phyloP scores from a whole-genome alignment of 1,140 invertebrate species.

The Bacillus rossius region DNA sequence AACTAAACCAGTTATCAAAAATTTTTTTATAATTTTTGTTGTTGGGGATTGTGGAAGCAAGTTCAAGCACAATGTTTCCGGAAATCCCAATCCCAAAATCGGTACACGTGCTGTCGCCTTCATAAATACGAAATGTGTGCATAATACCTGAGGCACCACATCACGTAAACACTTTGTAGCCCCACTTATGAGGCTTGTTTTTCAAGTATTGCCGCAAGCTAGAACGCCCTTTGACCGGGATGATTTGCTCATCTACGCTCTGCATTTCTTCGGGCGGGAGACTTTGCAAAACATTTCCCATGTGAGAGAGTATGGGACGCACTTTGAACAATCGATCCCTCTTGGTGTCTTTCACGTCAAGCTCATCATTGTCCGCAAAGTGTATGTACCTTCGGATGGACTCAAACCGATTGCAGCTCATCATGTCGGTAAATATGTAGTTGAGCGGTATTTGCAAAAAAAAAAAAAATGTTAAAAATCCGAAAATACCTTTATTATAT shows the following conservation, averaged over 20 bases:
- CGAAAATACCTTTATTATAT: no score
- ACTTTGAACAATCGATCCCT: slow-evolving; percentile 18
- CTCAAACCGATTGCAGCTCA: slow-evolving; percentile 12
- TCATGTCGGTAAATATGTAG: no score
- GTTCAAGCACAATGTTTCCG: slow-evolving; percentile 3
- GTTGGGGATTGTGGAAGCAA: background rate
- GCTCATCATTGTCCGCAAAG: slow-evolving; percentile 13
- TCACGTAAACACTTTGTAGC: slow-evolving; percentile 27
- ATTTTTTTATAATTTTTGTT: background rate
- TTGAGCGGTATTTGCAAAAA: no score
- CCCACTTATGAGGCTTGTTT: slow-evolving; percentile 31
- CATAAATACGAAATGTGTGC: slow-evolving; percentile 25
- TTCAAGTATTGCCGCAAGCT: slow-evolving; percentile 28
- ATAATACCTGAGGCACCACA: slow-evolving; percentile 19
- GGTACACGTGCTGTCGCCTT: slow-evolving; percentile 6
- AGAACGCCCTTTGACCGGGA: slow-evolving; percentile 28
- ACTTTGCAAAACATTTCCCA: slow-evolving; percentile 25
- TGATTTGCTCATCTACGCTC: slow-evolving; percentile 34
- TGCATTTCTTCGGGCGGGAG: slow-evolving; percentile 33
- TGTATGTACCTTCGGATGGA: slow-evolving; percentile 14
- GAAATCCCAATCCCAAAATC: background rate
- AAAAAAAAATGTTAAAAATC: no score
- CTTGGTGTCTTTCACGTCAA: background rate
- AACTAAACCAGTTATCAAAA: slow-evolving; percentile 11
- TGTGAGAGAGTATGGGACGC: slow-evolving; percentile 6